Evolutionary conservation across 2,113 vertebrate species (phyloP).

Genomic region (Rhagologus leucostigma): DNA sequence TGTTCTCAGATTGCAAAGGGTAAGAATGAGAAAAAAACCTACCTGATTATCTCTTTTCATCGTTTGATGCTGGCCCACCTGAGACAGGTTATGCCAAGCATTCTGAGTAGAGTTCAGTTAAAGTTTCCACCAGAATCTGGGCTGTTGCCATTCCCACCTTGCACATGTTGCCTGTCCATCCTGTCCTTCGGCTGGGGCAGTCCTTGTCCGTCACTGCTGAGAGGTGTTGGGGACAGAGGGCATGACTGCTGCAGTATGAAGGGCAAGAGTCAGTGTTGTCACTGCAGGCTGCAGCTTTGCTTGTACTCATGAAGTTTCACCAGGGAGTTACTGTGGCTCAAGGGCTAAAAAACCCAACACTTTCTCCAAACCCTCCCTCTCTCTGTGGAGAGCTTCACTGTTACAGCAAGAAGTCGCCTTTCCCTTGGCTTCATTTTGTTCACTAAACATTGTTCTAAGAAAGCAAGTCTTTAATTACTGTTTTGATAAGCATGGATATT

Average conservation of each 20-base stretch:
- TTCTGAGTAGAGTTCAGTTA: neutral
- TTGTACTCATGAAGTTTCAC: neutral
- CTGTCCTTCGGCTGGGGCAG: neutral
- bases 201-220: rapidly evolving
- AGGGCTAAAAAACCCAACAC: neutral
- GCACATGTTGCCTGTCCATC: rapidly evolving
- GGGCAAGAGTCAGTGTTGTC: neutral
- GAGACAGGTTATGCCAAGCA: neutral
- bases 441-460: neutral
- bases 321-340: neutral
- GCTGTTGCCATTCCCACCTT: neutral
- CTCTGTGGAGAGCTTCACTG: neutral
- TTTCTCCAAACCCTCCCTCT: neutral
- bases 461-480: neutral
- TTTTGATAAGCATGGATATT: neutral
- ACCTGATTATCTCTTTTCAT: neutral
- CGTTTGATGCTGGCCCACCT: neutral
- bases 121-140: neutral
- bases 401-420: neutral
- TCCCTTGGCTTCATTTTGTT: neutral
- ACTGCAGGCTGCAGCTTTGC: neutral
- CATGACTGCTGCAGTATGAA: rapidly evolving
- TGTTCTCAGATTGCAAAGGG: slow-evolving; percentile 2
- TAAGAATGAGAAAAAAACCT: neutral
- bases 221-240: neutral